Base-by-base conservation (phyloP, 2,113 vertebrate genomes). In the Indicator indicator region DNA sequence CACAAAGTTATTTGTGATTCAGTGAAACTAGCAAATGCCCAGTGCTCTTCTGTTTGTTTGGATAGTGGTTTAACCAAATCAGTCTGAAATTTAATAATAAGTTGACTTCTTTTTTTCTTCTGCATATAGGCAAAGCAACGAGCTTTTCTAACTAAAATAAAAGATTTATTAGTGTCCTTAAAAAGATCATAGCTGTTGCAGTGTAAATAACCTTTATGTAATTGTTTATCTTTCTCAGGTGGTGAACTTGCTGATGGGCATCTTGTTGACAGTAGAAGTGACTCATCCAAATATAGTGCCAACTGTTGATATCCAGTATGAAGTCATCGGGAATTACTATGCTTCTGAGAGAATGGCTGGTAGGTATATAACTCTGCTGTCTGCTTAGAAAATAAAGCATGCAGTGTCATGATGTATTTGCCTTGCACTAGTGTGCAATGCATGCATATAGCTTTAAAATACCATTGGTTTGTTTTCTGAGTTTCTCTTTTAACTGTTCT, bases 251-350 rank as follows among this genome's bases (percentile, higher is more conserved):
- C 96, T 99, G 97, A 99, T 99, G 99, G 99, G 99, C 83, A 99
- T 99, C 97, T 97, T 99, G 97, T 97, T 99, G 97, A 99, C 99
- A 4, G 99, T 99, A 90, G 99, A 99, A 76, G 99, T 99, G 90
- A 99, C 99, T 95, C 99, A 99, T 92, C 99, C 99, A 21, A 99
- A 99, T 91, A 99, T 99, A 18, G 97, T 99, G 80, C 98, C 99
- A 72, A 97, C 98, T 28, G 98, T 99, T 63, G 99, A 99, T 92
- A 98, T 99, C 95, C 99, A 99, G 96, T 99, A 99, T 97, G 99
- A 99, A 97, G 99, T 99, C 96, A 99, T 99, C 18, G 99, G 99
- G 59, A 99, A 99, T 95, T 99, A 99, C 97, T 99, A 99, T 46
- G 98, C 98, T 46, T 99, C 99, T 0, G 99, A 99, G 97, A 98